A percentile compares a stretch with the other conserved stretches of the same genome.
Evolutionary conservation across 2,797 vertebrate genomes (phyloP).

Genomic region (Oophaga sylvatica): DNA sequence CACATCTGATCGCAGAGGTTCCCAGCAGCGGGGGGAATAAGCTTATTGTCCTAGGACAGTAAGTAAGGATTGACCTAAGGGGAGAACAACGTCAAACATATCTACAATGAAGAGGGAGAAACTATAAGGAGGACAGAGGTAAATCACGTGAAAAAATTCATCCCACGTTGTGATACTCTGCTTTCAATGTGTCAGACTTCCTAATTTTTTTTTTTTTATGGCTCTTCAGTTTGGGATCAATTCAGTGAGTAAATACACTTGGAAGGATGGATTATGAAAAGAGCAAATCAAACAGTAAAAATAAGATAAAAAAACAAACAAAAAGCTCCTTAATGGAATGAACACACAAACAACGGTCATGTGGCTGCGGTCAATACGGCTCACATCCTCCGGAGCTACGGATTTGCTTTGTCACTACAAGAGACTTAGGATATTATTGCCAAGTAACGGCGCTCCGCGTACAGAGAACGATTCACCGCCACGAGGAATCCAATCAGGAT

Average conservation of each 20-base stretch:
- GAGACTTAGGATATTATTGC: slow-evolving; percentile 33
- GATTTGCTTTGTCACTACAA: slow-evolving; percentile 46
- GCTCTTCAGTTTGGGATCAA: not conserved
- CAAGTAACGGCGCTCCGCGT: not conserved
- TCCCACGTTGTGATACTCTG: too few species aligned
- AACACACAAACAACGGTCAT: not conserved
- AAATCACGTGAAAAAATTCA: too few species aligned
- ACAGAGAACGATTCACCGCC: not conserved
- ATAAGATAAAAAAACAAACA: not conserved
- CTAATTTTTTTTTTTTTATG: too few species aligned
- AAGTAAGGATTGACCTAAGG: too few species aligned
- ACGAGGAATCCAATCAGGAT: slow-evolving; percentile 30
- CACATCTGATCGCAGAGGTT: too few species aligned
- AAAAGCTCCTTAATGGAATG: not conserved
- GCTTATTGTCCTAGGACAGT: too few species aligned
- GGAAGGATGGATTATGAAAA: not conserved
- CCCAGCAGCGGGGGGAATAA: too few species aligned
- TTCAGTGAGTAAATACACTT: not conserved
- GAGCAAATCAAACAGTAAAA: not conserved
- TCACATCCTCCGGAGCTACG: not conserved
- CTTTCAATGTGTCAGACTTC: too few species aligned
- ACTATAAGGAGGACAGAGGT: too few species aligned
- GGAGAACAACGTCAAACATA: too few species aligned
- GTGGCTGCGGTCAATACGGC: not conserved
- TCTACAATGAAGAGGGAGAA: too few species aligned